Evolutionary conservation across 2,113 vertebrate genomes (phyloP).

Genomic region (Puffinus mauretanicus): DNA sequence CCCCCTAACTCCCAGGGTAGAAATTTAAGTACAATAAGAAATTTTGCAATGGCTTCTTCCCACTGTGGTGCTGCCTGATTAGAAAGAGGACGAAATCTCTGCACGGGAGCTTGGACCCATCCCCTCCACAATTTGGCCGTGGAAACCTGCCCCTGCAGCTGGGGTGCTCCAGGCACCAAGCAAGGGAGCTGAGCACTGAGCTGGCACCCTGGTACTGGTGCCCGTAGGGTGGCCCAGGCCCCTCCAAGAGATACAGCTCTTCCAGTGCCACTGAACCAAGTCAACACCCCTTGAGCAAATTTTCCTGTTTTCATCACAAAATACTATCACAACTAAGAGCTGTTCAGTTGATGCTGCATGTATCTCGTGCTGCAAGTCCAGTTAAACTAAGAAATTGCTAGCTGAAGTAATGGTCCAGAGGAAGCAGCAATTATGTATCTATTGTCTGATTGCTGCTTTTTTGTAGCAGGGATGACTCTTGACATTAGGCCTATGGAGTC

Average conservation of each 20-base stretch:
- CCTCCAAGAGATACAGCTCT: neutral
- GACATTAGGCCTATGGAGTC: slow-evolving; percentile 31
- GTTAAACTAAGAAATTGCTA: neutral
- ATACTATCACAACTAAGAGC: neutral
- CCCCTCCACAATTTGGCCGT: neutral
- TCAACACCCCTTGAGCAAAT: neutral
- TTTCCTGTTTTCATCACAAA: neutral
- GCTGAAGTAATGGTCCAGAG: neutral
- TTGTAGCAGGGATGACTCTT: slow-evolving; percentile 5
- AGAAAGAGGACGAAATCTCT: neutral
- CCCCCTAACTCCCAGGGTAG: neutral
- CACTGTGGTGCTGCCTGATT: neutral
- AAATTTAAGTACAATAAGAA: neutral
- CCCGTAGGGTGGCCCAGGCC: neutral
- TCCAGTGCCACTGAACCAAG: neutral
- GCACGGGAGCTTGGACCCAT: fast-evolving
- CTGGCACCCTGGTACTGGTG: neutral
- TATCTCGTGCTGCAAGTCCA: neutral
- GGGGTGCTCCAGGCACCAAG: neutral
- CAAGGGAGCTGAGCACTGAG: neutral
- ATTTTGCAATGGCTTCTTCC: neutral
- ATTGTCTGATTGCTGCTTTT: neutral
- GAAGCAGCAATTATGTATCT: neutral
- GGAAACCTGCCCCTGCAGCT: neutral
- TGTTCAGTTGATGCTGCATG: fast-evolving